These are phyloP conservation scores for Numida meleagris DNA, from an alignment of 2,113 vertebrate species.

Conservation along the genomic window DNA sequence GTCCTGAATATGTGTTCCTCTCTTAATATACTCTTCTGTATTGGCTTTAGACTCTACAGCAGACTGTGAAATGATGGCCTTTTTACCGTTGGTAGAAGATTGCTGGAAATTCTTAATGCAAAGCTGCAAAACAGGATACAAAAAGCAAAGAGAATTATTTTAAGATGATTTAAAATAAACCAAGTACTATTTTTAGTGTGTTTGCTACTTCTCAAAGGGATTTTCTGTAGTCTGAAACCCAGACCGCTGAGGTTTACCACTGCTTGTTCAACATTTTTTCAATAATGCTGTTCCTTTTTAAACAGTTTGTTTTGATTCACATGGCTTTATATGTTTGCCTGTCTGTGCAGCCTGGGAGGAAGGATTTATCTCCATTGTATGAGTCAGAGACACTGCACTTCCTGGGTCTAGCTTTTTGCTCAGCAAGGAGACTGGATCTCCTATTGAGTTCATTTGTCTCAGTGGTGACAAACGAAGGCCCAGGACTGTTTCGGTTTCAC, in stretches of 20 bases:
- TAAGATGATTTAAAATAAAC: conserved; percentile 39
- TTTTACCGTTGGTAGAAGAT: background rate
- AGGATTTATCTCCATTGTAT: background rate
- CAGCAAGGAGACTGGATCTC: background rate
- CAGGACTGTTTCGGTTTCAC: conserved; percentile 14
- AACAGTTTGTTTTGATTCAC: conserved; percentile 42
- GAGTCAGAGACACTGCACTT: background rate
- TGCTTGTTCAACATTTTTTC: conserved; percentile 82
- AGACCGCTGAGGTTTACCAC: conserved; percentile 81
- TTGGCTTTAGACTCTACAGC: background rate
- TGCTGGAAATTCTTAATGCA: background rate
- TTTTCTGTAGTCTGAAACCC: conserved; percentile 66
- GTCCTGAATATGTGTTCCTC: background rate
- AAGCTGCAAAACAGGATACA: conserved; percentile 25
- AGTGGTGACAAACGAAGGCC: background rate
- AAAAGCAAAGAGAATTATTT: conserved; percentile 41
- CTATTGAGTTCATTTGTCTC: background rate
- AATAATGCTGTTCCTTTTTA: conserved; percentile 59
- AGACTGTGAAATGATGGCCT: background rate
- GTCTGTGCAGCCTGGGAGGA: background rate
- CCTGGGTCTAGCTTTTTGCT: background rate
- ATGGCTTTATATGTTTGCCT: conserved; percentile 23
- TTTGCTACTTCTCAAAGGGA: conserved; percentile 67
- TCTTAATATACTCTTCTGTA: background rate
- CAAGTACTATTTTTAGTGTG: conserved; percentile 50